Percentiles rank a stretch among this genome's conserved stretches.
phyloP scores from a whole-genome alignment of 2,113 vertebrate genomes.

The Pterophyllum scalare region DNA sequence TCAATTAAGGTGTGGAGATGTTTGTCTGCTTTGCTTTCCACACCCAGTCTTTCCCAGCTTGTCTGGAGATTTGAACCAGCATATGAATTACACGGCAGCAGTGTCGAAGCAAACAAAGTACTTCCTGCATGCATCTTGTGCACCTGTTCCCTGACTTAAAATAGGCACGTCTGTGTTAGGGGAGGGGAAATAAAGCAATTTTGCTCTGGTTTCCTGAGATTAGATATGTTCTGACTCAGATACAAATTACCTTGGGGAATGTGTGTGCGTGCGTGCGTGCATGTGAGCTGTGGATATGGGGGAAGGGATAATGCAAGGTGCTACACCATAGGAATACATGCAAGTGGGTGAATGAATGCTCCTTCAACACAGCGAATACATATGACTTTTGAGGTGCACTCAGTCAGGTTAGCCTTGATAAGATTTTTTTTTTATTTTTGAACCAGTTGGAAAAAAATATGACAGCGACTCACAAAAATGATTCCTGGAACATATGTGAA shows the following conservation, averaged over 20 bases:
- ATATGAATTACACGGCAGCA: slow-evolving; percentile 38
- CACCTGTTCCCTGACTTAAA: slow-evolving; percentile 54
- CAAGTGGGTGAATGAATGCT: background rate
- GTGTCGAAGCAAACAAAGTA: slow-evolving; percentile 40
- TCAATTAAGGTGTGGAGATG: background rate
- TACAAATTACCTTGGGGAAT: slow-evolving; percentile 56
- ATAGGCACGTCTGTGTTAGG: slow-evolving; percentile 46
- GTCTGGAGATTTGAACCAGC: slow-evolving; percentile 33
- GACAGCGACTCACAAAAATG: background rate
- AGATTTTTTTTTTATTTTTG: slow-evolving; percentile 27
- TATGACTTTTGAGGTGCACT: slow-evolving; percentile 1
- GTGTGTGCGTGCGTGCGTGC: background rate
- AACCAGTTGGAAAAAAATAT: background rate
- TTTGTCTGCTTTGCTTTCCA: background rate
- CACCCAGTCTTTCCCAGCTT: background rate
- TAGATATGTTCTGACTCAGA: slow-evolving; percentile 69
- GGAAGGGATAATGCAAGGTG: slow-evolving; percentile 4
- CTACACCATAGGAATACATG: slow-evolving; percentile 21
- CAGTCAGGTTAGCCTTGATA: slow-evolving; percentile 19
- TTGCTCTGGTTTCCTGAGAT: slow-evolving; percentile 65
- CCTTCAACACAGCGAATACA: slow-evolving; percentile 9
- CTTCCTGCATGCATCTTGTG: slow-evolving; percentile 43
- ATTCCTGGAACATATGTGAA: background rate
- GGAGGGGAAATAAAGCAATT: slow-evolving; percentile 53
- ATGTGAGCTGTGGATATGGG: background rate